A percentile compares a stretch with the other conserved stretches of the same genome.
phyloP scores from a whole-genome alignment of 1,140 invertebrate genomes.

The Aphaenogaster ashmeadi region DNA sequence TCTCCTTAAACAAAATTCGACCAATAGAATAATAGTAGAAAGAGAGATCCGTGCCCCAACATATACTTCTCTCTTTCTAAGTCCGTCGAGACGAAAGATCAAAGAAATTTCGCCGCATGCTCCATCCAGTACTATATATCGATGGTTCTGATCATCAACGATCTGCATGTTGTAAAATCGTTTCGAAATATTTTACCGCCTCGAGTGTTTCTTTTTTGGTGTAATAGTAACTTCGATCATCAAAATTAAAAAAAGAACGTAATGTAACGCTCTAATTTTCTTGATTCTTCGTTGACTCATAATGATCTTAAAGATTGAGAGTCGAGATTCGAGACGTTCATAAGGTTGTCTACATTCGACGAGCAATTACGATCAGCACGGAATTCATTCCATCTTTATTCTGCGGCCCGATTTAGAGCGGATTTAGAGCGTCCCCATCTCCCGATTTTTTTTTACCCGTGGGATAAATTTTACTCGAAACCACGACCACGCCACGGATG shows the following conservation, averaged over 20 bases:
- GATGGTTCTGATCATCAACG: background rate
- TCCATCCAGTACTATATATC: too few species aligned
- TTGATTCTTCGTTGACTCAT: background rate
- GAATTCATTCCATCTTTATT: background rate
- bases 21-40: too few species aligned
- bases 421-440: background rate
- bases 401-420: background rate
- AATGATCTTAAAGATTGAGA: background rate
- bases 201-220: background rate
- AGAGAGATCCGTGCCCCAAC: too few species aligned
- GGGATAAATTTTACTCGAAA: slow-evolving; percentile 57
- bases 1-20: too few species aligned
- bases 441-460: background rate
- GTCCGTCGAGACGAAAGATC: too few species aligned
- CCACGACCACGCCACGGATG: slow-evolving; percentile 18
- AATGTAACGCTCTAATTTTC: background rate
- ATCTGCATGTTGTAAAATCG: background rate
- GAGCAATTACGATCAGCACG: background rate
- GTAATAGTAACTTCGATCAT: background rate
- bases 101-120: too few species aligned
- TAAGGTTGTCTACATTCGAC: background rate
- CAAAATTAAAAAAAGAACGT: too few species aligned
- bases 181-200: background rate
- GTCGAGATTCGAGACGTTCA: background rate
- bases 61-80: too few species aligned